phyloP scores from a whole-genome alignment of 2,113 vertebrate species.

The Callopanchax toddi region DNA sequence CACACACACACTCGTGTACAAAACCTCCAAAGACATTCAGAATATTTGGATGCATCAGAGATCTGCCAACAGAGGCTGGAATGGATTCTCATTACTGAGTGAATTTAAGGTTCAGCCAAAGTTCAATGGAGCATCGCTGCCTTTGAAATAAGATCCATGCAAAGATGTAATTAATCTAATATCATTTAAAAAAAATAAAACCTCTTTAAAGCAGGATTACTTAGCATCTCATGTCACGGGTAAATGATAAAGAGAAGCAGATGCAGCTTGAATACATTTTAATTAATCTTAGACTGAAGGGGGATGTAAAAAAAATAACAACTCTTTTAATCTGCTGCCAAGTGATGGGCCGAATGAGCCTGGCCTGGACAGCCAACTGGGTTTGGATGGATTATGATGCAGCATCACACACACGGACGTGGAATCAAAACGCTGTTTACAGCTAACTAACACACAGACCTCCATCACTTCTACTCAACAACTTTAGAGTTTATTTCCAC shows the following conservation, averaged over 20 bases:
- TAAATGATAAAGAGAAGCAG: constrained; percentile 78
- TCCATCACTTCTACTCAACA: no score
- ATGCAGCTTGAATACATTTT: constrained; percentile 78
- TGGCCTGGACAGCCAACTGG: constrained; percentile 24
- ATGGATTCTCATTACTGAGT: constrained; percentile 41
- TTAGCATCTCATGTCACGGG: constrained; percentile 74
- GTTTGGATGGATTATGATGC: constrained; percentile 20
- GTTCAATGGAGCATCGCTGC: constrained; percentile 51
- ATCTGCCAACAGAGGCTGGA: constrained; percentile 15
- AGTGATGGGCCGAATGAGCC: constrained; percentile 61
- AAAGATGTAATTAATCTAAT: constrained; percentile 72
- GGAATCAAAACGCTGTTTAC: background rate
- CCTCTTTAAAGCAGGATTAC: constrained; percentile 71
- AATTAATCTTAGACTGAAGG: constrained; percentile 76
- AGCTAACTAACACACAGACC: background rate
- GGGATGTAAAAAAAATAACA: constrained; percentile 59
- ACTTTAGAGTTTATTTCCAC: no score
- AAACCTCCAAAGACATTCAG: constrained; percentile 10
- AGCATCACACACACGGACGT: constrained; percentile 24
- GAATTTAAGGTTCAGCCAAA: constrained; percentile 69
- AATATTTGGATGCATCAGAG: constrained; percentile 22
- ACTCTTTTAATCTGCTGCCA: constrained; percentile 79
- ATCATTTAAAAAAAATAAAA: constrained; percentile 72
- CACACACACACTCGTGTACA: constrained; percentile 3
- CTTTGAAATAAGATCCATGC: constrained; percentile 62